Base-by-base conservation (phyloP, 2,797 vertebrate genomes). In the Pangasius larnaudii region DNA sequence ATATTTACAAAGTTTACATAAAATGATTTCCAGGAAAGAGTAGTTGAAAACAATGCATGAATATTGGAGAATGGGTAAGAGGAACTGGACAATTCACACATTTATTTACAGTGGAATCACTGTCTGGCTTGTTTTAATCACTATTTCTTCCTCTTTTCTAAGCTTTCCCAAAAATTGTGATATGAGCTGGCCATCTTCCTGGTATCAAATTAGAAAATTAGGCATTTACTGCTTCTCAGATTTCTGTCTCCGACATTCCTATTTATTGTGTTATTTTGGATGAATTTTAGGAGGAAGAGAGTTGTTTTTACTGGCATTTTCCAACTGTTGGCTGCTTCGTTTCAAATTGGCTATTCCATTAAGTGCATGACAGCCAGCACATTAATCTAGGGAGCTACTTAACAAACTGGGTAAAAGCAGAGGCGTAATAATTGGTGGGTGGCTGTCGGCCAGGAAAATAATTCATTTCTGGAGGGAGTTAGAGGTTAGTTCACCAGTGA, bases 191-290 rank as follows among this genome's bases (percentile, higher is more conserved):
- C 94, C 5, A 89, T 85, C 88, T 90, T 91, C 93, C 93, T 92
- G 30, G 27, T 77, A 91, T 91, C 91, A 92, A 92, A 95, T 94
- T 92, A 92, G 89, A 94, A 93, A 94, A 94, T 94, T 91, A 92
- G 92, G 90, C 88, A 93, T 93, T 94, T 93, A 93, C 89, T 85
- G 91, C 90, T 42, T 91, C 94, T 95, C 91, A 88, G 91, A 93
- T 95, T 95, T 94, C 94, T 91, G 92, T 93, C 92, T 94, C 92
- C 87, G 84, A 81, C 87, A 88, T 91, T 93, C 90, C 88, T 93
- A 89, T 94, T 95, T 93, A 94, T 94, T 93, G 91, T 94, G 90
- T 80, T 87, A 89, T 93, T 88, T 69, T 91, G 84, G 63, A 94
- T 86, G 90, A 85, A 81, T 92, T 95, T 95, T 94, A 91, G 78